A percentile compares a stretch with the other conserved stretches of the same genome.
phyloP scores from a whole-genome alignment of 37 sponge, comb jelly and placozoan genomes.

The Eunapius fragilis region DNA sequence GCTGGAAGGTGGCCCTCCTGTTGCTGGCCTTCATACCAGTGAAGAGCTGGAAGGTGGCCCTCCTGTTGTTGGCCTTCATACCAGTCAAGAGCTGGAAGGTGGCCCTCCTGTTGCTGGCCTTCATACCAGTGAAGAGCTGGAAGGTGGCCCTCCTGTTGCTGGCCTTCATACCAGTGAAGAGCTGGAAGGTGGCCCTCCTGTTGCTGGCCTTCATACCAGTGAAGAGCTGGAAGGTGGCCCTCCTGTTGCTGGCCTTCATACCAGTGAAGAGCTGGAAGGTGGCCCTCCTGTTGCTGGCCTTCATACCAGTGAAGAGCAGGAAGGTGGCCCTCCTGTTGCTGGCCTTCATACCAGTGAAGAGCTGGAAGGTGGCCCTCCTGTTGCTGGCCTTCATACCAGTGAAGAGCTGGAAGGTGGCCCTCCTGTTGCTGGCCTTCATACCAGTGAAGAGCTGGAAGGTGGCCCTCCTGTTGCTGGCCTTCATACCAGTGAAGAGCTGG shows the following conservation, averaged over 20 bases:
- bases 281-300: constrained; percentile 59
- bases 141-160: constrained; percentile 68
- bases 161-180: constrained; percentile 46
- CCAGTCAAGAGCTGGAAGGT: constrained; percentile 55
- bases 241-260: constrained; percentile 60
- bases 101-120: constrained; percentile 59
- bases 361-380: constrained; percentile 62
- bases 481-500: constrained; percentile 55
- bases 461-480: constrained; percentile 59
- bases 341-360: constrained; percentile 46
- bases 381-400: constrained; percentile 57
- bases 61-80: constrained; percentile 59
- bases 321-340: constrained; percentile 68
- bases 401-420: constrained; percentile 56
- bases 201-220: constrained; percentile 57
- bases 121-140: constrained; percentile 55
- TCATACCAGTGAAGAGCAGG: constrained; percentile 54
- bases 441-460: constrained; percentile 58
- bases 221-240: constrained; percentile 56
- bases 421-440: constrained; percentile 60
- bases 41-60: constrained; percentile 56
- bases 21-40: constrained; percentile 57
- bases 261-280: constrained; percentile 58
- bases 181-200: constrained; percentile 62
- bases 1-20: constrained; percentile 62